Evolutionary conservation across 2,113 vertebrate species (phyloP).

Genomic region (Labrus mixtus): DNA sequence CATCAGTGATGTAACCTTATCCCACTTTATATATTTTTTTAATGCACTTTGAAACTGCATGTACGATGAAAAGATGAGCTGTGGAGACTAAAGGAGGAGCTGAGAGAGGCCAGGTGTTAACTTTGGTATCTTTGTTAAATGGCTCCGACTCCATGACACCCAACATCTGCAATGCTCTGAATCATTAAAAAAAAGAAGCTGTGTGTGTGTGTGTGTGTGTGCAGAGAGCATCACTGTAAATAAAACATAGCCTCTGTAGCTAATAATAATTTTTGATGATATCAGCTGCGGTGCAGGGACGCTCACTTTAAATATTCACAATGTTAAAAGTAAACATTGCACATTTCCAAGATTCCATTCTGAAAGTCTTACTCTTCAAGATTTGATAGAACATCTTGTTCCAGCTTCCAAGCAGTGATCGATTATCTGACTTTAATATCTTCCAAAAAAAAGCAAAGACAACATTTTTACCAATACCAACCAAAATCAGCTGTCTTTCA

Average conservation of each 20-base stretch:
- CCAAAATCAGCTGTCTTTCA: constrained; percentile 28
- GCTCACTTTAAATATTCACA: constrained; percentile 41
- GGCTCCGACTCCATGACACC: constrained; percentile 5
- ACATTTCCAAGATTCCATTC: constrained; percentile 5
- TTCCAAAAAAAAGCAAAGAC: background rate
- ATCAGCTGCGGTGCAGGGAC: constrained; percentile 46
- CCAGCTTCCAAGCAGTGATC: constrained; percentile 5
- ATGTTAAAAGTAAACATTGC: constrained; percentile 28
- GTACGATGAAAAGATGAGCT: background rate
- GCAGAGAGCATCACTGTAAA: constrained; percentile 15
- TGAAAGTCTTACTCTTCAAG: background rate
- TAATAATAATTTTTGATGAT: constrained; percentile 39
- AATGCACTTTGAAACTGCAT: background rate
- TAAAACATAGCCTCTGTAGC: constrained; percentile 39
- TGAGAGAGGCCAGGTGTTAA: background rate
- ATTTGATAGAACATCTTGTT: background rate
- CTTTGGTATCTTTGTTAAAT: background rate
- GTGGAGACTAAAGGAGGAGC: background rate
- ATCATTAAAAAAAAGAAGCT: constrained; percentile 33
- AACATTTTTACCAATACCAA: background rate
- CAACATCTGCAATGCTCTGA: constrained; percentile 49
- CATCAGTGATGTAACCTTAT: too few relatives aligned
- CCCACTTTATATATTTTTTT: too few relatives aligned
- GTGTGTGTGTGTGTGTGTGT: constrained; percentile 14
- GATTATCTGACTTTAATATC: constrained; percentile 11